Evolutionary conservation across 1,140 invertebrate species (phyloP).

Genomic region (Megathymus violae): DNA sequence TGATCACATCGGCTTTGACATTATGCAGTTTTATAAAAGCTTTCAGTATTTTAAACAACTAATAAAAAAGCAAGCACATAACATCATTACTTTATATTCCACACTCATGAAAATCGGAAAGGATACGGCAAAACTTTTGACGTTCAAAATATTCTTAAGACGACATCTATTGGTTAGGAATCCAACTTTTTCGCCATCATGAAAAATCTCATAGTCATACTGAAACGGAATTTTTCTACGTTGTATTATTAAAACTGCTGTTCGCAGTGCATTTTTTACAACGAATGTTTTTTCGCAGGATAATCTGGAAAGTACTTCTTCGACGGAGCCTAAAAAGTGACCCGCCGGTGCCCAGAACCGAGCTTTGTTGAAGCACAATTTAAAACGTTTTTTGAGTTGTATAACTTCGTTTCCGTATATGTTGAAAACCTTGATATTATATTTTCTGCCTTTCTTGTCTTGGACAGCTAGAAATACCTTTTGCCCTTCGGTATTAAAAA

Average conservation of each 20-base stretch:
- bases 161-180: constrained; percentile 35
- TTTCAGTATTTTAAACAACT: constrained; percentile 40
- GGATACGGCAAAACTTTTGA: constrained; percentile 43
- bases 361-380: constrained; percentile 42
- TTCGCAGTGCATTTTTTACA: constrained; percentile 40
- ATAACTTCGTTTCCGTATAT: constrained; percentile 62
- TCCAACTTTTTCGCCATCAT: constrained; percentile 37
- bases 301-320: constrained; percentile 16
- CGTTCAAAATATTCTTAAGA: constrained; percentile 20
- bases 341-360: constrained; percentile 54
- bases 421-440: constrained; percentile 55
- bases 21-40: too few species aligned
- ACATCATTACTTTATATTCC: constrained; percentile 48
- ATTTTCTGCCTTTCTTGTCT: constrained; percentile 36
- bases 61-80: constrained; percentile 57
- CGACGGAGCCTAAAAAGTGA: constrained; percentile 49
- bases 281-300: constrained; percentile 36
- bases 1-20: too few species aligned
- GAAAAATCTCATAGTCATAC: constrained; percentile 39
- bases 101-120: constrained; percentile 52
- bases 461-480: constrained; percentile 58
- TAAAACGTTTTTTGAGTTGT: constrained; percentile 43
- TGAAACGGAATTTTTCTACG: constrained; percentile 24
- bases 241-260: constrained; percentile 44
- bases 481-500: constrained; percentile 54